These are phyloP conservation scores for Stichodactyla mertensii DNA, from an alignment of 64 coral and sea anemone species.

Conservation along the genomic window DNA sequence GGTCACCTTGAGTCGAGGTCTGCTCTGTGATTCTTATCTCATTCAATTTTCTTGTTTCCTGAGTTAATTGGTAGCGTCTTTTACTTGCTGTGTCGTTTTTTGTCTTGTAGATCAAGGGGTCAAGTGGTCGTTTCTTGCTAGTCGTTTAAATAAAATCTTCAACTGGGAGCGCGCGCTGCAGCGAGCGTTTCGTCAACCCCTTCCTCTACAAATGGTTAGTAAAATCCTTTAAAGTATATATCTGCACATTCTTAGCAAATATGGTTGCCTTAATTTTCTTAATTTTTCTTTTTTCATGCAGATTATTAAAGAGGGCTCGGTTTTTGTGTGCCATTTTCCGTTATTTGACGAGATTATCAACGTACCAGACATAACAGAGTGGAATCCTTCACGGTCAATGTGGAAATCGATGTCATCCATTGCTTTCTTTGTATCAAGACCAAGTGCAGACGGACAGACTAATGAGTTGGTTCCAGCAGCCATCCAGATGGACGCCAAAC, in stretches of 20 bases:
- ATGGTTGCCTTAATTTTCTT: neutral
- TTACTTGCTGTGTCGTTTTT: too few species aligned
- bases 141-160: conserved; percentile 46
- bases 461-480: conserved; percentile 41
- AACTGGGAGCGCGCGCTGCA: conserved; percentile 43
- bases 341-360: conserved; percentile 59
- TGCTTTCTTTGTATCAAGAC: conserved; percentile 66
- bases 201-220: conserved; percentile 13
- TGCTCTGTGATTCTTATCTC: neutral
- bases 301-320: conserved; percentile 38
- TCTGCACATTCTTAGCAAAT: too few species aligned
- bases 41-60: neutral
- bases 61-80: neutral
- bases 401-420: conserved; percentile 70
- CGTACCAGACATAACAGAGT: conserved; percentile 47
- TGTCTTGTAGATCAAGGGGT: conserved; percentile 29
- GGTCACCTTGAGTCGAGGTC: conserved; percentile 55
- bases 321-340: conserved; percentile 64
- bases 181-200: neutral
- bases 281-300: neutral
- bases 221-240: neutral
- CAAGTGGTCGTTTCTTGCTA: conserved; percentile 43
- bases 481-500: conserved; percentile 62
- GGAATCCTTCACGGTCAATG: conserved; percentile 54
- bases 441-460: conserved; percentile 18